Percentiles rank a stretch among this genome's conserved stretches.
phyloP scores from a whole-genome alignment of 2,797 vertebrate genomes.

The Manis crassicaudata region DNA sequence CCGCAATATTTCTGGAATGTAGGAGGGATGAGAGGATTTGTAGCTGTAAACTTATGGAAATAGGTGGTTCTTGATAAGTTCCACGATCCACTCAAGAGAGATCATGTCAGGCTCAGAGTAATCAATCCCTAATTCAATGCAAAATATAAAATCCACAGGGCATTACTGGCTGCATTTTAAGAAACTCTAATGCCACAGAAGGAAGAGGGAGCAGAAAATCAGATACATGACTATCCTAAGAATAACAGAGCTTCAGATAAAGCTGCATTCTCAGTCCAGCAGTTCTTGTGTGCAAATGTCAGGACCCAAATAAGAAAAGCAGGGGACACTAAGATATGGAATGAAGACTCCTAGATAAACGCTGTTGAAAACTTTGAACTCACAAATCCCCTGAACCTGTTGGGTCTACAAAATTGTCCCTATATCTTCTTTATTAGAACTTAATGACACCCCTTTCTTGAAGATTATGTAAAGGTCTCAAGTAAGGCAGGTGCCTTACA shows the following conservation, averaged over 20 bases:
- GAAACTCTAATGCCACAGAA: not conserved
- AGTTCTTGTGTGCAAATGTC: not conserved
- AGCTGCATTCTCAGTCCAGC: not conserved
- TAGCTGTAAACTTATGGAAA: not conserved
- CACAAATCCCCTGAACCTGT: not conserved
- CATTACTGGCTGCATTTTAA: not conserved
- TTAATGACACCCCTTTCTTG: not conserved
- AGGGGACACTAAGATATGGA: not conserved
- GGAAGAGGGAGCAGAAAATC: not conserved
- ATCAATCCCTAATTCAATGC: not conserved
- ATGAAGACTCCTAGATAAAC: not conserved
- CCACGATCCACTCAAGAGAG: not conserved
- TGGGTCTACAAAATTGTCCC: not conserved
- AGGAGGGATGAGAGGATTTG: not conserved
- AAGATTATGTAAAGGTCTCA: not conserved
- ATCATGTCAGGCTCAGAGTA: not conserved
- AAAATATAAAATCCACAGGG: not conserved
- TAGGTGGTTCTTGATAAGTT: not conserved
- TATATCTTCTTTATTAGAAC: not conserved
- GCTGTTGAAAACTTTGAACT: not conserved
- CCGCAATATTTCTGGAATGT: not conserved
- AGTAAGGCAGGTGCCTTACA: not conserved
- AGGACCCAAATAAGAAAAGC: not conserved
- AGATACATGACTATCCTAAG: not conserved
- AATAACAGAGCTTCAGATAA: not conserved